Evolutionary conservation across 64 coral and sea anemone species (phyloP).

Genomic region (Montipora sp.): DNA sequence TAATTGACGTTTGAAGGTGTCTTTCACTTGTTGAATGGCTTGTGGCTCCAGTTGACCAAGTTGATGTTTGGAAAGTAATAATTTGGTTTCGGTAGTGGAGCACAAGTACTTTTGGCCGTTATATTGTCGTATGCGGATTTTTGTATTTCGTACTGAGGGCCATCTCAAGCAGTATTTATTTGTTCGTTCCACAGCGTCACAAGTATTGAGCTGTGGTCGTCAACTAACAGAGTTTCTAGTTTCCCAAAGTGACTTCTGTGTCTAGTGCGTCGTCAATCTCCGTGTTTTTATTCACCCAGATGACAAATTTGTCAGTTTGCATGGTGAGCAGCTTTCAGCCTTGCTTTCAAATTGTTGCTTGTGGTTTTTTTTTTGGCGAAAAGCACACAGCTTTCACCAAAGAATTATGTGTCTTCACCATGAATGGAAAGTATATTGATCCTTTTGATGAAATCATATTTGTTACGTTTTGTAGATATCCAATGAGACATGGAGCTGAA

Average conservation of each 20-base stretch:
- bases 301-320: background rate
- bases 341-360: background rate
- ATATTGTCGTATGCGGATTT: no score
- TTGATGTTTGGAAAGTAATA: no score
- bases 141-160: no score
- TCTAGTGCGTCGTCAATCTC: no score
- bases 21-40: no score
- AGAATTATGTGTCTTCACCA: background rate
- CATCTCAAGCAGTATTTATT: no score
- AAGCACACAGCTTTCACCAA: background rate
- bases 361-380: background rate
- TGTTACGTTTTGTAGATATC: background rate
- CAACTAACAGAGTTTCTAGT: no score
- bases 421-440: background rate
- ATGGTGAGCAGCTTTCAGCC: background rate
- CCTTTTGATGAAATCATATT: background rate
- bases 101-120: no score
- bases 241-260: no score
- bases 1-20: background rate
- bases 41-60: background rate
- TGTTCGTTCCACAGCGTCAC: no score
- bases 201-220: no score
- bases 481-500: constrained; percentile 16
- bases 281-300: background rate
- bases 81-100: no score